Evolutionary conservation across 2,113 vertebrate genomes (phyloP).

Genomic region (Trichechus manatus): DNA sequence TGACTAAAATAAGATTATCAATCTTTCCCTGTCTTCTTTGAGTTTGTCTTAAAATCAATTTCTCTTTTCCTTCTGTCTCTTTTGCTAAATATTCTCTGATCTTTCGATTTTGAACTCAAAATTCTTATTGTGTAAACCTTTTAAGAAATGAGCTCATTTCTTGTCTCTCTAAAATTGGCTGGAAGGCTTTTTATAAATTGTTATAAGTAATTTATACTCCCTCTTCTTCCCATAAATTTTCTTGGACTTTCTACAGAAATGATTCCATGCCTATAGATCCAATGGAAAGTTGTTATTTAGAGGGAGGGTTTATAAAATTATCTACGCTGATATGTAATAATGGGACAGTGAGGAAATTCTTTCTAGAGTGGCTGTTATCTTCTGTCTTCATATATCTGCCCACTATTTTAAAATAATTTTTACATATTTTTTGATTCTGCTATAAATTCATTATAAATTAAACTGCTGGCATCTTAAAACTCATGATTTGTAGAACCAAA

Average conservation of each 20-base stretch:
- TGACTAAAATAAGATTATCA: neutral
- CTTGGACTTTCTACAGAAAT: neutral
- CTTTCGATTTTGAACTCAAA: conserved; percentile 2
- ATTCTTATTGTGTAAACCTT: conserved; percentile 26
- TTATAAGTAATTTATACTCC: neutral
- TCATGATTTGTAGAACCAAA: neutral
- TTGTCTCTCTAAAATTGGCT: neutral
- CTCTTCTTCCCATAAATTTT: conserved; percentile 21
- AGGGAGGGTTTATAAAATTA: neutral
- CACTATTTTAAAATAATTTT: neutral
- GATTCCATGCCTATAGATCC: neutral
- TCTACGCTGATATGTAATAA: neutral
- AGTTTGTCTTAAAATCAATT: conserved; percentile 10
- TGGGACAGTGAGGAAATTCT: neutral
- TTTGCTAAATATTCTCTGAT: neutral
- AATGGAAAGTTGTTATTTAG: neutral
- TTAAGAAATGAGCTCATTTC: conserved; percentile 26
- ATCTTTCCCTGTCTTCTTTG: neutral
- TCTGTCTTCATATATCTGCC: conserved; percentile 13
- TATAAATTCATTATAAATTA: neutral
- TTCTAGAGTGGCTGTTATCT: neutral
- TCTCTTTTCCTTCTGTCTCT: conserved; percentile 15
- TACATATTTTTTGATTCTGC: neutral
- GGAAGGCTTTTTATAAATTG: conserved; percentile 17
- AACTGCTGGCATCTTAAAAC: neutral